Conservation (phyloP, 2,888 invertebrate species). For the Cryptocephalus primarius region DNA sequence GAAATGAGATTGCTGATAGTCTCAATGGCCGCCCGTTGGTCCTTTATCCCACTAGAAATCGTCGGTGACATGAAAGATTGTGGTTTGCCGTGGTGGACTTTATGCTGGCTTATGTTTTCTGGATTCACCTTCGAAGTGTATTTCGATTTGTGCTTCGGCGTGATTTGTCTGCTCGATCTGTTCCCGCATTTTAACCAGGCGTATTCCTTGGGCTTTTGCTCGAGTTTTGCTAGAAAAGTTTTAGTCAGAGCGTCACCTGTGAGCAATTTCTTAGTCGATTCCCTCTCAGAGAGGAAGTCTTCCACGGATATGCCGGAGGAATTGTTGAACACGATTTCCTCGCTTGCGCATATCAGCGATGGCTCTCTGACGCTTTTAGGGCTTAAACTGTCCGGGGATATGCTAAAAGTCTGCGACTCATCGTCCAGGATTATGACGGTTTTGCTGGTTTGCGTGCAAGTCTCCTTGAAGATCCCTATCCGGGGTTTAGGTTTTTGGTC, state of each 20-base stretch:
- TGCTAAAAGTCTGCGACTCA: slow-evolving; percentile 14
- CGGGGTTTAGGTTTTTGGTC: slow-evolving; percentile 2
- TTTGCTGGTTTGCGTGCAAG: slow-evolving; percentile 46
- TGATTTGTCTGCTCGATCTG: background rate
- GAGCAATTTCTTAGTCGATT: slow-evolving; percentile 7
- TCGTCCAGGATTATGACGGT: slow-evolving; percentile 42
- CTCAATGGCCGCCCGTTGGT: slow-evolving; percentile 23
- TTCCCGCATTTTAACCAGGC: background rate
- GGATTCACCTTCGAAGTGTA: background rate
- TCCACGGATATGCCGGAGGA: background rate
- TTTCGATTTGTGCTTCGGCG: background rate
- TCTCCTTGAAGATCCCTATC: slow-evolving; percentile 14
- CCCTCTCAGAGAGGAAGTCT: background rate
- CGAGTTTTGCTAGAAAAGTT: slow-evolving; percentile 20
- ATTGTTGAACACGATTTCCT: background rate
- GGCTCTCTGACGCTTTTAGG: slow-evolving; percentile 11
- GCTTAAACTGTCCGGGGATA: slow-evolving; percentile 31
- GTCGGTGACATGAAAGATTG: slow-evolving; percentile 32
- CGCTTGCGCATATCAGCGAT: background rate
- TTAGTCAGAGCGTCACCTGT: slow-evolving; percentile 20
- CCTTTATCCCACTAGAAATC: slow-evolving; percentile 29
- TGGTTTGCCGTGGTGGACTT: slow-evolving; percentile 3
- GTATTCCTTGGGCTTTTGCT: background rate
- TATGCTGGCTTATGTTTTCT: background rate
- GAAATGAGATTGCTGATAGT: slow-evolving; percentile 21